These are phyloP conservation scores for Periophthalmus magnuspinnatus DNA, from an alignment of 2,797 vertebrate genomes.

Conservation along the genomic window DNA sequence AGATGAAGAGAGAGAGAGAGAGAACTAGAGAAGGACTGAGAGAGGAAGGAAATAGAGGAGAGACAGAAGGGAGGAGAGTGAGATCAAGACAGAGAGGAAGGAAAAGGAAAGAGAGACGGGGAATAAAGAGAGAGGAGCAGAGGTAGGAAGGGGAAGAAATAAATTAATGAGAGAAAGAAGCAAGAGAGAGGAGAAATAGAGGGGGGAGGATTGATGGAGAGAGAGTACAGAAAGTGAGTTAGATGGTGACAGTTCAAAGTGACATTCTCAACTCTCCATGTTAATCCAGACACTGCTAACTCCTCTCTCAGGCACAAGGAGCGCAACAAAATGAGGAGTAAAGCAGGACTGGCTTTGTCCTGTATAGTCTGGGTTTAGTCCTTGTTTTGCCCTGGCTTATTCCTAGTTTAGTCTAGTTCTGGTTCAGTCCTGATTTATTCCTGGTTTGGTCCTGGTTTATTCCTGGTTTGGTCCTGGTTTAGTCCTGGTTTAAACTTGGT, in stretches of 20 bases:
- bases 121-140: too few relatives aligned
- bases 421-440: too few relatives aligned
- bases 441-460: too few relatives aligned
- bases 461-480: too few relatives aligned
- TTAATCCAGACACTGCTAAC: neutral
- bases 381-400: too few relatives aligned
- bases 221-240: neutral
- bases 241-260: conserved; percentile 6
- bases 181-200: too few relatives aligned
- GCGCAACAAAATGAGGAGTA: too few relatives aligned
- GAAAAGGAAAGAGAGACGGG: too few relatives aligned
- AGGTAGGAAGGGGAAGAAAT: neutral
- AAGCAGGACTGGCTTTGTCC: too few relatives aligned
- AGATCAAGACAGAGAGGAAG: neutral
- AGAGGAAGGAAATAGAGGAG: neutral
- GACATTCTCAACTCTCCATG: neutral
- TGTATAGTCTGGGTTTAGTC: too few relatives aligned
- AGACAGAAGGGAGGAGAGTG: neutral
- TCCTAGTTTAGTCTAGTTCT: too few relatives aligned
- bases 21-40: neutral
- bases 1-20: neutral
- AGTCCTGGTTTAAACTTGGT: too few relatives aligned
- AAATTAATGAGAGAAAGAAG: neutral
- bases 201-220: neutral
- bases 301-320: neutral